Evolutionary conservation across 2,113 vertebrate species (phyloP).

Genomic region (Triplophysa dalaica): DNA sequence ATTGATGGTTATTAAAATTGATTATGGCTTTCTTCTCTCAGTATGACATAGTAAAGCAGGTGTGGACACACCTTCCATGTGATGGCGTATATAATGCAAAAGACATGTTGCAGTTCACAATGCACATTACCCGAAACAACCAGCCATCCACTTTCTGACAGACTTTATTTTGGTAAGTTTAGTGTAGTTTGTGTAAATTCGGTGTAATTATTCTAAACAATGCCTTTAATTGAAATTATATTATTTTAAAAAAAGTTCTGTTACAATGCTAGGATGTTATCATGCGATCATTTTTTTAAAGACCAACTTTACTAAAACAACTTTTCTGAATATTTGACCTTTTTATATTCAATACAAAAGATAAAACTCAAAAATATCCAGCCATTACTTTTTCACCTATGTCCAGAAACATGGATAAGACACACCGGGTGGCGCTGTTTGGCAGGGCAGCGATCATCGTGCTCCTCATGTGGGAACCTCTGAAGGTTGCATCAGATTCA

Average conservation of each 20-base stretch:
- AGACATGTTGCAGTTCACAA: neutral
- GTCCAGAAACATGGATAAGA: conserved; percentile 38
- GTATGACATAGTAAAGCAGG: conserved; percentile 13
- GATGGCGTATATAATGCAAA: conserved; percentile 47
- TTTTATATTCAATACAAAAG: too few species aligned
- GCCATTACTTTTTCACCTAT: too few species aligned
- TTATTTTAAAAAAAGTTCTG: neutral
- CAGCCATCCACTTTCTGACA: neutral
- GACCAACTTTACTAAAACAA: too few species aligned
- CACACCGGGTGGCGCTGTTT: conserved; percentile 48
- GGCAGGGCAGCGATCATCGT: conserved; percentile 56
- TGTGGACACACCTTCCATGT: conserved; percentile 45
- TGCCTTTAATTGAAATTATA: neutral
- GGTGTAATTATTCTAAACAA: neutral
- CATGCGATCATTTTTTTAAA: too few species aligned
- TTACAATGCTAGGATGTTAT: neutral
- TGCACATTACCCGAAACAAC: neutral
- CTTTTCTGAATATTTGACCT: too few species aligned
- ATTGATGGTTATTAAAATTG: conserved; percentile 8
- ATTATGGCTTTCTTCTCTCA: conserved; percentile 31
- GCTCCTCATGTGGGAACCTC: conserved; percentile 55
- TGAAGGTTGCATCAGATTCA: conserved; percentile 60
- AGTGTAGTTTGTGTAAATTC: neutral
- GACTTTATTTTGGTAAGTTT: conserved; percentile 14
- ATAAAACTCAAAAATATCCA: too few species aligned